A percentile compares a stretch with the other conserved stretches of the same genome.
Evolutionary conservation across 2,113 vertebrate species (phyloP).

Genomic region (Andinoacara biseriatus): DNA sequence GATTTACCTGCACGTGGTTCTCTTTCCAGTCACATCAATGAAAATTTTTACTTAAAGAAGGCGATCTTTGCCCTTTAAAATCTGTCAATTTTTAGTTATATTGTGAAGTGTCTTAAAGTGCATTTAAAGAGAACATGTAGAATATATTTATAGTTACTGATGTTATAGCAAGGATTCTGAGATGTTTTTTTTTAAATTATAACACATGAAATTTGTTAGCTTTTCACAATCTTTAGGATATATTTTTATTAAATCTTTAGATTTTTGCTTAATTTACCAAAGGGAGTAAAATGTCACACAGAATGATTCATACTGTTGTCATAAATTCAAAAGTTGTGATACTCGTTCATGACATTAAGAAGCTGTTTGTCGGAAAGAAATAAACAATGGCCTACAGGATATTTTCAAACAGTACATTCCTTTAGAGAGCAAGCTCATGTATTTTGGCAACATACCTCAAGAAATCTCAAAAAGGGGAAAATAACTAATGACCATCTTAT

Average conservation of each 20-base stretch:
- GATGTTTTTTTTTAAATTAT: neutral
- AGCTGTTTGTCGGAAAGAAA: neutral
- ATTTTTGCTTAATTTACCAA: neutral
- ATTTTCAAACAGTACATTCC: no score
- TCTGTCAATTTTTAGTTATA: neutral
- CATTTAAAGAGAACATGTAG: accelerated
- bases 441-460: no score
- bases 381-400: no score
- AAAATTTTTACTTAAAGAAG: neutral
- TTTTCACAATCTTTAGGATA: neutral
- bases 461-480: no score
- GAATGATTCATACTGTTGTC: neutral
- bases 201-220: neutral
- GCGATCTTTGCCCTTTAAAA: neutral
- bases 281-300: neutral
- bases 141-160: neutral
- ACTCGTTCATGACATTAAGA: neutral
- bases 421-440: no score
- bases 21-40: neutral
- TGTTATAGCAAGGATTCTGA: neutral
- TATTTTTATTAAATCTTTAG: neutral
- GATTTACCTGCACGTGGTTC: conserved; percentile 31
- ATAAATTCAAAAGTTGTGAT: neutral
- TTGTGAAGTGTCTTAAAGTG: neutral
- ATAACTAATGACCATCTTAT: no score